phyloP scores from a whole-genome alignment of 1,140 invertebrate species.

The Magallana ariakensis region DNA sequence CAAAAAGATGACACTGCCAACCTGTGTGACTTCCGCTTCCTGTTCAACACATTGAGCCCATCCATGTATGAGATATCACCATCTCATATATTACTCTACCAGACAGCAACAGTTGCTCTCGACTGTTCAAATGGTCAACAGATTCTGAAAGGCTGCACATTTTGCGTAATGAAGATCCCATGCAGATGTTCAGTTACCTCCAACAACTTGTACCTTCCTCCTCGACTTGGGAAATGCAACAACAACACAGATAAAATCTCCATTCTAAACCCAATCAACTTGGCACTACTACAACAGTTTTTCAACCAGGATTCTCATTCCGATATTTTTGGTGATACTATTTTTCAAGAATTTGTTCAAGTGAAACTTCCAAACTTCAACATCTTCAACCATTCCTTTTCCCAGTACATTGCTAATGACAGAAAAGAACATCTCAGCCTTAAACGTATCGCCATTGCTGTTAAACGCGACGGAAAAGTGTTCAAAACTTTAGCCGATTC shows the following conservation, averaged over 20 bases:
- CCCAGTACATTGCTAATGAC: constrained; percentile 31
- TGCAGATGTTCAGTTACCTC: constrained; percentile 46
- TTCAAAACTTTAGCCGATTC: constrained; percentile 34
- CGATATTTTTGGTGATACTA: constrained; percentile 37
- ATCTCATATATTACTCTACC: neutral
- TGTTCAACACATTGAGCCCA: neutral
- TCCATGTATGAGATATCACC: constrained; percentile 20
- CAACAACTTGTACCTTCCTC: constrained; percentile 36
- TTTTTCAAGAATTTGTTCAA: constrained; percentile 12
- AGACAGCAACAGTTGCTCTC: constrained; percentile 12
- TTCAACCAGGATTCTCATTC: constrained; percentile 13
- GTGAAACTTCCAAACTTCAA: constrained; percentile 45
- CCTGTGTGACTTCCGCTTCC: constrained; percentile 41
- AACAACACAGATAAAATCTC: constrained; percentile 39
- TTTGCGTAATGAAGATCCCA: constrained; percentile 45
- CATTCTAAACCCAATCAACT: constrained; percentile 44
- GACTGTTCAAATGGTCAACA: constrained; percentile 43
- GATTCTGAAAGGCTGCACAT: constrained; percentile 43
- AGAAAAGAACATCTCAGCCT: constrained; percentile 40
- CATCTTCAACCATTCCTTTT: constrained; percentile 43
- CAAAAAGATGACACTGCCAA: neutral
- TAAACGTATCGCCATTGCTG: constrained; percentile 15
- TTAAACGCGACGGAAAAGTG: neutral
- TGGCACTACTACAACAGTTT: constrained; percentile 44
- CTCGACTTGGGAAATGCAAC: constrained; percentile 22